A percentile compares a stretch with the other conserved stretches of the same genome.
Conservation (phyloP, 2,113 vertebrate species). For the Baryphthengus martii region DNA sequence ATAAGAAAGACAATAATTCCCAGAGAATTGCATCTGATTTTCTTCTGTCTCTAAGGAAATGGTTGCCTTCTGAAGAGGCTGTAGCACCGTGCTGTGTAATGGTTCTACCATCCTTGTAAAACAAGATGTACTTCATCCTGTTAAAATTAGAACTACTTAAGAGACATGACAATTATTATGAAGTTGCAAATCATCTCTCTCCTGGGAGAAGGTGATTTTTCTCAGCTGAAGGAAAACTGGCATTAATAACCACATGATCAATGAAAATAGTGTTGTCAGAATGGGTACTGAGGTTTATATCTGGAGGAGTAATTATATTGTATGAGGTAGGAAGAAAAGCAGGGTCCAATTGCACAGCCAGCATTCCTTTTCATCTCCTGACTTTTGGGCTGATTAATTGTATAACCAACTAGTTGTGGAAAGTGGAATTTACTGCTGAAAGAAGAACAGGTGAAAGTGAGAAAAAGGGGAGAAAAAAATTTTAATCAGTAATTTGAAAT, state of each 20-base stretch:
- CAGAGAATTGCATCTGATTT: background rate
- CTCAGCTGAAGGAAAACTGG: background rate
- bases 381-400: background rate
- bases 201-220: slow-evolving; percentile 35
- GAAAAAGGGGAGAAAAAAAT: background rate
- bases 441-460: background rate
- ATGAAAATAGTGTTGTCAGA: background rate
- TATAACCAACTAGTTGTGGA: background rate
- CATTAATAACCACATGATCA: slow-evolving; percentile 5
- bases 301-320: background rate
- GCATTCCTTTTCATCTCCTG: background rate
- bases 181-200: slow-evolving; percentile 5
- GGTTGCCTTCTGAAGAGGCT: background rate
- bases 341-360: background rate
- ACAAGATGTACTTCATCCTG: background rate
- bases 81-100: background rate
- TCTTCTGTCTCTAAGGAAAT: background rate
- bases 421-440: background rate
- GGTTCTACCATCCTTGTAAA: background rate
- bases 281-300: background rate
- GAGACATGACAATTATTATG: background rate
- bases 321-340: background rate
- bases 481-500: background rate
- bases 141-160: slow-evolving; percentile 49
- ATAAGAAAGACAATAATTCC: background rate